Percentiles rank a stretch among this genome's conserved stretches.
These are phyloP conservation scores for Eupithecia subfuscata DNA, from an alignment of 2,888 invertebrate species.

Conservation along the genomic window DNA sequence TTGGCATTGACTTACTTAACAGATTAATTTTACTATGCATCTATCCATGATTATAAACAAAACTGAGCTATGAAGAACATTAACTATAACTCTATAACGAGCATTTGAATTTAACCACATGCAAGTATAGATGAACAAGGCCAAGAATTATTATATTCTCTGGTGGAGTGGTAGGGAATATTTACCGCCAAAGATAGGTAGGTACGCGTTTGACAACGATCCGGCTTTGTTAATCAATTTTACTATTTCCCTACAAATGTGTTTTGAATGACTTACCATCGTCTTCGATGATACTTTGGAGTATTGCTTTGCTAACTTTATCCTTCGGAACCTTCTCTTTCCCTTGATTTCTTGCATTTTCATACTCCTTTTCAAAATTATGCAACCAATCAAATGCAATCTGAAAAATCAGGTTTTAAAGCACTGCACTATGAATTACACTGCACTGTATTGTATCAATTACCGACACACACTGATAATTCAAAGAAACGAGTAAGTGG, in stretches of 20 bases:
- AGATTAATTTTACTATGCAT: no score
- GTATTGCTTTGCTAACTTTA: constrained; percentile 60
- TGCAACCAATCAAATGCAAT: constrained; percentile 62
- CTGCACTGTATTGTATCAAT: background rate
- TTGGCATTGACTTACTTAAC: no score
- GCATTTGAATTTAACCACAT: background rate
- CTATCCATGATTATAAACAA: no score
- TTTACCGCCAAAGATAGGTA: constrained; percentile 18
- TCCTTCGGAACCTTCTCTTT: constrained; percentile 65
- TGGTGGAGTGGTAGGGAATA: background rate
- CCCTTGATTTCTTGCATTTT: constrained; percentile 57
- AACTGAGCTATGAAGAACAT: no score
- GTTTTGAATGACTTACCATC: constrained; percentile 59
- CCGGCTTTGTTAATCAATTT: background rate
- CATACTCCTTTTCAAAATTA: constrained; percentile 69
- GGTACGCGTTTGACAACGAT: background rate
- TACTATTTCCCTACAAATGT: background rate
- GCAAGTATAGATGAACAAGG: background rate
- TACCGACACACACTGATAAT: background rate
- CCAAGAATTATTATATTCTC: background rate
- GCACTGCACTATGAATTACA: constrained; percentile 28
- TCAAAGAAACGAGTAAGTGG: background rate
- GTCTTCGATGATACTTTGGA: constrained; percentile 75
- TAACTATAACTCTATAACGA: no score
- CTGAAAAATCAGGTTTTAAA: constrained; percentile 62